Base-by-base conservation (phyloP, 2,888 invertebrate genomes). In the Philopedon plagiatum region DNA sequence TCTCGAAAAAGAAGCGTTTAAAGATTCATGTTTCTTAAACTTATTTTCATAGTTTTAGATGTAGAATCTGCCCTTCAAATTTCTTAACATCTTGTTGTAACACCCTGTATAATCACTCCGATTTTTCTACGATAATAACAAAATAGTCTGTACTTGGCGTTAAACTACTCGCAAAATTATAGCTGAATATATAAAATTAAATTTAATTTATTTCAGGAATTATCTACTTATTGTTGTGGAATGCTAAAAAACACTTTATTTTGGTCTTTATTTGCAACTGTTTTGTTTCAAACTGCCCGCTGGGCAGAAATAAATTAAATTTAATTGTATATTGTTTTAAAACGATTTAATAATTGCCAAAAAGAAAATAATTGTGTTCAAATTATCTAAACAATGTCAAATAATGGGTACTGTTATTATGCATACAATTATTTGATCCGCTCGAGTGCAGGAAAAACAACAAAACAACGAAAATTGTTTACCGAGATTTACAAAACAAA, bases 321-420 rank as follows among this genome's bases (percentile, higher is more conserved):
- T 46, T 21, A 11, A 46, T 46, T n/a, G 11, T 23, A n/a, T n/a
- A 23, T 46, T 46, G 23, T 46, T 21, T 19, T 46, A 4, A 19
- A 23, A 23, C 23, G 23, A 46, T 21, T 46, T 23, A 46, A 11
- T 21, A 23, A 11, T 46, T 23, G n/a, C 11, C 2, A 46, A 21
- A 46, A 46, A 39, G 39, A 39, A 39, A 46, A n/a, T n/a, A 23
- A 46, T 44, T 44, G 19, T 19, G 19, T 44, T 44, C n/a, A 19
- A 44, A 44, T 44, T 9, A 44, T 44, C 4, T 4, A 44, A 18
- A 44, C 44, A 44, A 44, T 19, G 9, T 1, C 9, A 19, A 44
- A 18, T 41, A 18, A 5, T 44, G 19, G 18, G 15, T 11, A 34
- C n/a, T 1, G n/a, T 34, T 11, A 34, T 39, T 39, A 39, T 4